Evolutionary conservation across 2,113 vertebrate species (phyloP).

Genomic region (Sceloporus tristichus): DNA sequence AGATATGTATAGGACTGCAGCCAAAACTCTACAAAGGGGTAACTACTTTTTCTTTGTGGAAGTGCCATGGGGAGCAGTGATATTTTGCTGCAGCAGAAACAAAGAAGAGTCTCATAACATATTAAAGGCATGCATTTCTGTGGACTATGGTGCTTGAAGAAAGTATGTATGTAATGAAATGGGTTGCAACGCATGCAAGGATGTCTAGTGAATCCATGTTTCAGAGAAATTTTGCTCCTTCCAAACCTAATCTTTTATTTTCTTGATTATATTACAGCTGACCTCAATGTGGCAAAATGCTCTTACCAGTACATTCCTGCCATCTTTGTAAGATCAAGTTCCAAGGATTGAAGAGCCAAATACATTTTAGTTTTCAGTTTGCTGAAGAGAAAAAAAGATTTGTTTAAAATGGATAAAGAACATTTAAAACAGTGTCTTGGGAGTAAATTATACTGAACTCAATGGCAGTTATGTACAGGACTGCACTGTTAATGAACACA

Average conservation of each 20-base stretch:
- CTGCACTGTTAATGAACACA: neutral
- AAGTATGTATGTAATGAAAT: too few relatives aligned
- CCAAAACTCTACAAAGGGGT: too few relatives aligned
- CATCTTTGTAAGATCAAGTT: slow-evolving; percentile 98
- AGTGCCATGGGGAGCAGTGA: too few relatives aligned
- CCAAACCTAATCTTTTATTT: neutral
- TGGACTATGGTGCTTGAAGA: too few relatives aligned
- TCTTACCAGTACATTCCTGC: slow-evolving; percentile 97
- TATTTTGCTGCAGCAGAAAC: too few relatives aligned
- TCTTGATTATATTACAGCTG: neutral
- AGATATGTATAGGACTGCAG: neutral
- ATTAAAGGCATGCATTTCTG: too few relatives aligned
- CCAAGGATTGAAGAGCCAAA: slow-evolving; percentile 94
- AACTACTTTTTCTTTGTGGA: too few relatives aligned
- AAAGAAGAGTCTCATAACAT: too few relatives aligned
- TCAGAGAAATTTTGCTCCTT: neutral
- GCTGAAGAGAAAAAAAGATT: slow-evolving; percentile 72
- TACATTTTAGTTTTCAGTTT: slow-evolving; percentile 99
- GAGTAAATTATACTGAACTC: neutral
- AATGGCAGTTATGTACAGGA: neutral
- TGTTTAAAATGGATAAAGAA: neutral
- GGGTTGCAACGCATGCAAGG: neutral
- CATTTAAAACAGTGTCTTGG: neutral
- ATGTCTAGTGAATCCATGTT: neutral
- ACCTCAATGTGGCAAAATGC: neutral